Percentiles rank a stretch among this genome's conserved stretches.
Evolutionary conservation across 2,888 invertebrate genomes (phyloP).

Genomic region (Prosopocoilus inquinatus): DNA sequence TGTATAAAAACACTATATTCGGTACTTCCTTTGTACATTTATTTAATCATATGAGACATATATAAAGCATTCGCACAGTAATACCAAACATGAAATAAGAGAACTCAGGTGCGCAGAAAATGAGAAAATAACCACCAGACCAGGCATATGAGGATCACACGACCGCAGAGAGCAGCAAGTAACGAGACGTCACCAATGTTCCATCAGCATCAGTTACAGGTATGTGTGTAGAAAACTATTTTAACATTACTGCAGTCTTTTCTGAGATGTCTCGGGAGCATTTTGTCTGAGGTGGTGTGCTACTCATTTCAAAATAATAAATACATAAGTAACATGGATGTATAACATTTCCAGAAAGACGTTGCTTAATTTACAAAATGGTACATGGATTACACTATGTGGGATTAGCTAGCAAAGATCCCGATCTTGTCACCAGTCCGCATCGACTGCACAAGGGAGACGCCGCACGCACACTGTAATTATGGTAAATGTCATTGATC

Average conservation of each 20-base stretch:
- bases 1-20: conserved; percentile 53
- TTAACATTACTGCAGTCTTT: conserved; percentile 8
- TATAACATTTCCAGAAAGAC: conserved; percentile 53
- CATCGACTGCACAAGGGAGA: conserved; percentile 19
- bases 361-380: conserved; percentile 54
- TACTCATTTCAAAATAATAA: conserved; percentile 40
- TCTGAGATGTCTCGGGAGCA: conserved; percentile 35
- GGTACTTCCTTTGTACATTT: conserved; percentile 57
- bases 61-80: conserved; percentile 58
- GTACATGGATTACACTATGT: conserved; percentile 51
- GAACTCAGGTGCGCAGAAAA: conserved; percentile 46
- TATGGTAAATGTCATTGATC: conserved; percentile 36
- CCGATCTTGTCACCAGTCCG: conserved; percentile 32
- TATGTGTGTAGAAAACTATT: conserved; percentile 15
- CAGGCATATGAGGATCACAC: conserved; percentile 32
- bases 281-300: conserved; percentile 39
- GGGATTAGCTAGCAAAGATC: conserved; percentile 47
- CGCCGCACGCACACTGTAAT: conserved; percentile 30
- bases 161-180: conserved; percentile 11
- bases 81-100: conserved; percentile 54
- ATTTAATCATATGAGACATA: conserved; percentile 56
- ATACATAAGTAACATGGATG: conserved; percentile 53
- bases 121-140: conserved; percentile 38
- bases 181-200: not conserved
- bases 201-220: conserved; percentile 2